A percentile compares a stretch with the other conserved stretches of the same genome.
phyloP scores from a whole-genome alignment of 2,797 vertebrate species.

The Poecilia wingei region DNA sequence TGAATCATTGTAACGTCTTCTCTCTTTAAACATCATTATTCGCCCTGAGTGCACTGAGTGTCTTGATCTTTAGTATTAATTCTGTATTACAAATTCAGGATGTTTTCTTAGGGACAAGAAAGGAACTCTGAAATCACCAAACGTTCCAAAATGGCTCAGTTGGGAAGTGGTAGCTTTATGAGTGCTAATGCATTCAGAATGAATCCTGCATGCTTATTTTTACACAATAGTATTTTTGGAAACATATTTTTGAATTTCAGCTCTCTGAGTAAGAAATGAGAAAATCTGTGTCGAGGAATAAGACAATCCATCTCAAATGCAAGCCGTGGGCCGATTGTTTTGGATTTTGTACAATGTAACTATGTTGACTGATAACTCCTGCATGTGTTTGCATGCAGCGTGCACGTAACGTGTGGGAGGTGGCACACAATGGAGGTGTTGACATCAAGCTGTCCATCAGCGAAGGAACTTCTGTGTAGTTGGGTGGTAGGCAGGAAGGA shows the following conservation, averaged over 20 bases:
- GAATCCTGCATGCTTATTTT: not conserved
- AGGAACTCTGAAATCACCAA: not conserved
- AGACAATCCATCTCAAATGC: not conserved
- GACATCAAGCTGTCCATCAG: slow-evolving; percentile 47
- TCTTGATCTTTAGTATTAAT: not conserved
- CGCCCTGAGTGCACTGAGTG: not conserved
- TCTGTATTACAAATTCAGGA: not conserved
- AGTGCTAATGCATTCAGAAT: not conserved
- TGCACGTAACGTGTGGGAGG: not conserved
- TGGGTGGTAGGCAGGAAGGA: slow-evolving; percentile 6
- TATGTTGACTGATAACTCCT: slow-evolving; percentile 31
- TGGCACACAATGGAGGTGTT: slow-evolving; percentile 43
- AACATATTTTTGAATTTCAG: not conserved
- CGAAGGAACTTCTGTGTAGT: not conserved
- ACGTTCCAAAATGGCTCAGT: not conserved
- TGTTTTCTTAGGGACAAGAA: not conserved
- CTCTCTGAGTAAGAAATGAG: not conserved
- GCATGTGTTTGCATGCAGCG: slow-evolving; percentile 49
- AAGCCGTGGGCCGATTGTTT: not conserved
- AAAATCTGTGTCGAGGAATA: not conserved
- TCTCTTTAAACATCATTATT: not conserved
- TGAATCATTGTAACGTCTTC: not conserved
- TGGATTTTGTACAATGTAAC: not conserved
- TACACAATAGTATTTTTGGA: not conserved
- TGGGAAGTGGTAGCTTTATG: not conserved